Percentiles rank a stretch among this genome's conserved stretches.
These are phyloP conservation scores for Solea senegalensis DNA, from an alignment of 2,113 vertebrate species.

Conservation along the genomic window DNA sequence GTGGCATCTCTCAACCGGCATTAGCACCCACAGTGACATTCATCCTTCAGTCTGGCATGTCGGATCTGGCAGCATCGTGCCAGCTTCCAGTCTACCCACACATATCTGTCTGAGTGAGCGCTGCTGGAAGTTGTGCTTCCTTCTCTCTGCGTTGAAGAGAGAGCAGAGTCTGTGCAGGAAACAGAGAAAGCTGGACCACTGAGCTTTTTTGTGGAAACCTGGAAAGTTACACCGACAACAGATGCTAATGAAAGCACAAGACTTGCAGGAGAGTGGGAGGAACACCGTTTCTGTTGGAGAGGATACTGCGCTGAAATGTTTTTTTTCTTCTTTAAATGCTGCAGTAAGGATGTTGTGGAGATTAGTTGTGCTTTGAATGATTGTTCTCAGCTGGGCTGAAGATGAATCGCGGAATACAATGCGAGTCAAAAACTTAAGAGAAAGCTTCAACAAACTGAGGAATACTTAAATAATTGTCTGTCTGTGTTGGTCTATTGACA, in stretches of 20 bases:
- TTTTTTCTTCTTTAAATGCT: conserved; percentile 17
- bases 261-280: conserved; percentile 22
- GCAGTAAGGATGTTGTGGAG: conserved; percentile 32
- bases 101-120: conserved; percentile 52
- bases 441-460: conserved; percentile 1
- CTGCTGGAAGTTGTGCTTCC: conserved; percentile 44
- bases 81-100: conserved; percentile 66
- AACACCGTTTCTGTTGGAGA: conserved; percentile 42
- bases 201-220: conserved; percentile 22
- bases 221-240: conserved; percentile 18
- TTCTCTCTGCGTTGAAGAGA: conserved; percentile 28
- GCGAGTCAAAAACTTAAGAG: neutral
- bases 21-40: conserved; percentile 63
- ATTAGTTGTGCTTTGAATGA: conserved; percentile 56
- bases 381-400: conserved; percentile 31
- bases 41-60: conserved; percentile 64
- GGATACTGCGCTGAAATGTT: conserved; percentile 19
- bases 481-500: conserved; percentile 31
- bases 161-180: conserved; percentile 14
- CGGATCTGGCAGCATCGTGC: conserved; percentile 34
- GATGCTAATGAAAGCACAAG: conserved; percentile 6
- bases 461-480: conserved; percentile 22
- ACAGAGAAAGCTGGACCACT: conserved; percentile 5
- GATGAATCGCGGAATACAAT: conserved; percentile 34
- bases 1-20: conserved; percentile 67